Base-by-base conservation (phyloP, 1,140 invertebrate genomes). In the Drosophila triauraria region DNA sequence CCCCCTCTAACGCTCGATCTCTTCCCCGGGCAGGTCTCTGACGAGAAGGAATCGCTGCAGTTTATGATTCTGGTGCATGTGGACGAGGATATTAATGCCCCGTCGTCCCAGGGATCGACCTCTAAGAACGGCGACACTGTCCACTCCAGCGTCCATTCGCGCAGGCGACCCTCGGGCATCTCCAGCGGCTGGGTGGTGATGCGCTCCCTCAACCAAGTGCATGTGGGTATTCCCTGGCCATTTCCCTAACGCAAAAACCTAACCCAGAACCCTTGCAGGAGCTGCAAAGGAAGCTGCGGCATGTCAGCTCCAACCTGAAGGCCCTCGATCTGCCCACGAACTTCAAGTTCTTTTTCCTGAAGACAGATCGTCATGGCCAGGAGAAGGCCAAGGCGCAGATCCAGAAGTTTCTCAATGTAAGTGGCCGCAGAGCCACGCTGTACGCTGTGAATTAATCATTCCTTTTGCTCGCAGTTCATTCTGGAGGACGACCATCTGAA, bases 341-440 rank as follows among this genome's bases (percentile, higher is more conserved):
- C 15, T 94, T 97, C 59, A 96, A 97, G 82, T 96, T 97, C 92
- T 94, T 96, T 65, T 96, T 97, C 91, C 95, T 97, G 46, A 96
- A 97, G 93, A 95, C 95, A 63, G 96, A 97, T 83, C 95, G 94
- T 81, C 95, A 95, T 75, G 95, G 96, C 30, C 92, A 97, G 68
- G 96, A 97, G 54, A 97, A 97, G 92, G 96, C 96, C 1, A 97
- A 97, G 93, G 93, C 93, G 42, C 95, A 96, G 88, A 96, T 98
- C 83, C 96, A 98, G 93, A 96, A 96, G 92, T 98, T 97, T 94
- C 94, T 98, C 80, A 95, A 96, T 93, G 97, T 97, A 93, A 93
- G 94, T 9, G 23, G 15, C 2, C 25, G 0, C 9, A 17, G 3
- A n/a, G 0, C 5, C 3, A 10, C 9, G 15, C 25, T 17, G 13